phyloP scores from a whole-genome alignment of 2,113 vertebrate genomes.

The Crotalus helleri region DNA sequence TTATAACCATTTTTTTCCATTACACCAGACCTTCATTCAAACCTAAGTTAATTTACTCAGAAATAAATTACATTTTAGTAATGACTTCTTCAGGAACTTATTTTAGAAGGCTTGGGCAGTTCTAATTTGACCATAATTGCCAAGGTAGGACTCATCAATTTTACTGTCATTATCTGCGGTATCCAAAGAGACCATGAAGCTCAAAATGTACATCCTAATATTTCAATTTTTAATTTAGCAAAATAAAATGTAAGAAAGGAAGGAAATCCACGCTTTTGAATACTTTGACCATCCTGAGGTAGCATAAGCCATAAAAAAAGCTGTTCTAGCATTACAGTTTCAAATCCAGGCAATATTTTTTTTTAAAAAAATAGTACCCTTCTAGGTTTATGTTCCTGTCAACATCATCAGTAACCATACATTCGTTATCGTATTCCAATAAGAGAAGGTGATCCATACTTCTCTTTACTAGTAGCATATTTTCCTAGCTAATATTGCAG shows the following conservation, averaged over 20 bases:
- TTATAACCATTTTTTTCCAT: not conserved
- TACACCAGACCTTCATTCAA: not conserved
- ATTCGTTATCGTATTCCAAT: not conserved
- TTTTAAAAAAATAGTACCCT: too few relatives aligned
- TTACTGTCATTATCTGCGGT: not conserved
- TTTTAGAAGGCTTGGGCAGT: not conserved
- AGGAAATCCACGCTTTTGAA: not conserved
- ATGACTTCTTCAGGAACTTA: not conserved
- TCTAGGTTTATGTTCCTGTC: not conserved
- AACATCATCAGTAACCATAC: not conserved
- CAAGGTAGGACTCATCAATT: not conserved
- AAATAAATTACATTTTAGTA: not conserved
- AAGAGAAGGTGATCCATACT: not conserved
- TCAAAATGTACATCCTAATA: not conserved
- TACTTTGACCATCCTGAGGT: too few relatives aligned
- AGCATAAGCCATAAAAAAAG: not conserved
- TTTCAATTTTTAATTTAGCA: not conserved
- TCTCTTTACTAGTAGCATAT: not conserved
- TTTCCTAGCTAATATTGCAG: not conserved
- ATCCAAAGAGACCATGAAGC: not conserved
- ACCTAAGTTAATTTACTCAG: not conserved
- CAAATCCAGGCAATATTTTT: not conserved
- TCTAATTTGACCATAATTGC: not conserved
- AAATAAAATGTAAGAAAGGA: not conserved
- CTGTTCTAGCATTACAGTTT: not conserved